Conservation (phyloP, 2,113 vertebrate species). For the Nannospalax galili region DNA sequence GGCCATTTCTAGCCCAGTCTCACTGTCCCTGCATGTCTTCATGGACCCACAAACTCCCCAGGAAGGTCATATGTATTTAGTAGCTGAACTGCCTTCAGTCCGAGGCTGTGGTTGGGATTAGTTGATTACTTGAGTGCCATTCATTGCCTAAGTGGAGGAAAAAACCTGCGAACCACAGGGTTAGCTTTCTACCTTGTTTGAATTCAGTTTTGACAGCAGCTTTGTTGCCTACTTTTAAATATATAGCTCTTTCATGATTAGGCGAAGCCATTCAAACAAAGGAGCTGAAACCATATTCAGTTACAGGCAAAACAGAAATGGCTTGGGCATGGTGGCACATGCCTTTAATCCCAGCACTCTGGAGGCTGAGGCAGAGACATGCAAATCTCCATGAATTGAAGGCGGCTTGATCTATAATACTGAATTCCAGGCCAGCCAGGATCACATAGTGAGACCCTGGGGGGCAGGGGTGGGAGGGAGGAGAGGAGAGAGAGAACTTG, state of each 20-base stretch:
- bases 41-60: not conserved
- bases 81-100: not conserved
- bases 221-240: slow-evolving; percentile 39
- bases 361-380: no score
- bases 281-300: not conserved
- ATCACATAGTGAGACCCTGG: no score
- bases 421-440: no score
- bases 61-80: not conserved
- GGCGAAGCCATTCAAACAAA: not conserved
- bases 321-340: no score
- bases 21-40: not conserved
- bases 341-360: no score
- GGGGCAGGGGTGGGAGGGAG: no score
- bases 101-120: not conserved
- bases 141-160: not conserved
- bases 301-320: slow-evolving; percentile 24
- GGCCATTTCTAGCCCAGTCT: not conserved
- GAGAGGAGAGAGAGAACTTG: not conserved
- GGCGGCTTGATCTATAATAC: no score
- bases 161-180: not conserved
- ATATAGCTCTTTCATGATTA: not conserved
- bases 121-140: not conserved
- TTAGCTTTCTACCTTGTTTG: slow-evolving; percentile 1
- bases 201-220: slow-evolving; percentile 5
- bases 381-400: no score